Conservation (phyloP, 2,888 invertebrate species). For the Drosophila infuscata region DNA sequence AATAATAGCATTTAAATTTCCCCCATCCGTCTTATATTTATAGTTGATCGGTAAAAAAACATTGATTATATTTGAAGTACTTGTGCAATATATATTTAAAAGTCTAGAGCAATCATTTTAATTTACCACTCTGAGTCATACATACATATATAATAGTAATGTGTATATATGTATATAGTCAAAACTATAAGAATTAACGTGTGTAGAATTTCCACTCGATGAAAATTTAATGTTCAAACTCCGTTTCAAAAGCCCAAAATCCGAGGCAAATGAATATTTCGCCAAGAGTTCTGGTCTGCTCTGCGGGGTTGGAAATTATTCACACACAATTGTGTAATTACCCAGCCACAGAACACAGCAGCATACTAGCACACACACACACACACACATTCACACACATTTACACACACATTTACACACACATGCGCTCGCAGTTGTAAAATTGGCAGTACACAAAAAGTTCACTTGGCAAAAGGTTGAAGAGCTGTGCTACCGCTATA, state of each 20-base stretch:
- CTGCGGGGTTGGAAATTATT: slow-evolving; percentile 75
- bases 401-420: slow-evolving; percentile 18
- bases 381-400: slow-evolving; percentile 3
- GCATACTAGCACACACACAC: slow-evolving; percentile 21
- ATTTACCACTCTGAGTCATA: too few species aligned
- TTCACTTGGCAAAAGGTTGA: slow-evolving; percentile 64
- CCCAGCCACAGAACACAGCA: slow-evolving; percentile 68
- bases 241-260: slow-evolving; percentile 20
- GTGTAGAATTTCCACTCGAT: slow-evolving; percentile 1
- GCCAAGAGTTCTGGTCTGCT: slow-evolving; percentile 27
- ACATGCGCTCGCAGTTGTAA: slow-evolving; percentile 18
- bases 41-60: not conserved
- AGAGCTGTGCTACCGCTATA: slow-evolving; percentile 31
- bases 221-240: slow-evolving; percentile 24
- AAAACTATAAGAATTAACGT: slow-evolving; percentile 6
- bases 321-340: slow-evolving; percentile 80
- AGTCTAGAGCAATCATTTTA: too few species aligned
- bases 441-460: slow-evolving; percentile 63
- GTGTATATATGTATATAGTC: not conserved
- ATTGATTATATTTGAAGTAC: not conserved
- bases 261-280: slow-evolving; percentile 23
- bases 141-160: not conserved
- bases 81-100: too few species aligned
- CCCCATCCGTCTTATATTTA: not conserved
- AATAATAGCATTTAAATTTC: not conserved